These are phyloP conservation scores for Crotalus viridis DNA, from an alignment of 2,113 vertebrate genomes.

Conservation along the genomic window DNA sequence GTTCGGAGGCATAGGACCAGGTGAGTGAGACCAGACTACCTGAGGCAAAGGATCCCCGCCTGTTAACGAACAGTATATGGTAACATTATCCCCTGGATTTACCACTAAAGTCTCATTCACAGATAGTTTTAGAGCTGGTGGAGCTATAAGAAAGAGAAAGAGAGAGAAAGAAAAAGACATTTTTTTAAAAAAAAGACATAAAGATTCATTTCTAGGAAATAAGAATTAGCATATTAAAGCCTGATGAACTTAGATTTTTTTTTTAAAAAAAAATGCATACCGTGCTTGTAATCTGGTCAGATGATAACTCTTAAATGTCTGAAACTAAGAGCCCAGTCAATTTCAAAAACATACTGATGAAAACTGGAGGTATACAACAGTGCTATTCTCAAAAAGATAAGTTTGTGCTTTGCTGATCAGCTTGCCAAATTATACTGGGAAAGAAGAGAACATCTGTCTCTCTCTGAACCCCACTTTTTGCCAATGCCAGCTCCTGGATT, in stretches of 20 bases:
- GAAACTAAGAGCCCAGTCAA: background rate
- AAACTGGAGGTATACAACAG: background rate
- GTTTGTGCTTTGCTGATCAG: background rate
- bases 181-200: background rate
- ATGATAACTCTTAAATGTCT: background rate
- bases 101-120: slow-evolving; percentile 91
- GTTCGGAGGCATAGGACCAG: slow-evolving; percentile 78
- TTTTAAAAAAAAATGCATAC: background rate
- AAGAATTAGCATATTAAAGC: background rate
- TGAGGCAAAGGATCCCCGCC: slow-evolving; percentile 85
- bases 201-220: background rate
- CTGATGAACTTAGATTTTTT: background rate
- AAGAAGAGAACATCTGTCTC: background rate
- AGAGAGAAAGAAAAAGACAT: background rate
- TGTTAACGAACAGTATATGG: slow-evolving; percentile 84
- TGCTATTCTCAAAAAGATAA: background rate
- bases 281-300: background rate
- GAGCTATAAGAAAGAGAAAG: slow-evolving; percentile 56
- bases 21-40: slow-evolving; percentile 88
- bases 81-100: slow-evolving; percentile 89
- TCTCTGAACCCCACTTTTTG: background rate
- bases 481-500: background rate
- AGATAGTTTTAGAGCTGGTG: slow-evolving; percentile 76
- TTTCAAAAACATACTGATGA: background rate
- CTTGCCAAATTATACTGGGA: background rate